Percentiles rank a stretch among this genome's conserved stretches.
phyloP scores from a whole-genome alignment of 2,113 vertebrate genomes.

The Charadrius vociferus region DNA sequence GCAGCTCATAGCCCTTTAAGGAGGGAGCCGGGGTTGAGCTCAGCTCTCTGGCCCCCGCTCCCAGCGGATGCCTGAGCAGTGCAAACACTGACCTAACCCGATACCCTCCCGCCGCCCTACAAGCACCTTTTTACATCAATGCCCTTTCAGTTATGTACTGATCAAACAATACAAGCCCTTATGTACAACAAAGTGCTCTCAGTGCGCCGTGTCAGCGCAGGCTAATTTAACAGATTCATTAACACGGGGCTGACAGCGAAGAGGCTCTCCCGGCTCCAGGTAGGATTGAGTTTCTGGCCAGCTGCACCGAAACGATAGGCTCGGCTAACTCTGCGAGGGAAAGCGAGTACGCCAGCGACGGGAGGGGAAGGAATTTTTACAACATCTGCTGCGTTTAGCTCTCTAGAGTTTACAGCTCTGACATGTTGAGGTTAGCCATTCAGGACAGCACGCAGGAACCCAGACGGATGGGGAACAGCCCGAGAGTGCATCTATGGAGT shows the following conservation, averaged over 20 bases:
- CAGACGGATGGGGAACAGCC: background rate
- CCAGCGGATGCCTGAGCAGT: background rate
- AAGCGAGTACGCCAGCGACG: background rate
- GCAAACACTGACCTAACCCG: slow-evolving; percentile 45
- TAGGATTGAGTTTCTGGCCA: slow-evolving; percentile 69
- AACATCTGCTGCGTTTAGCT: slow-evolving; percentile 19
- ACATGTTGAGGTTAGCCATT: background rate
- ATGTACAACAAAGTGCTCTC: slow-evolving; percentile 68
- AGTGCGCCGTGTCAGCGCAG: slow-evolving; percentile 61
- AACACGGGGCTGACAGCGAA: slow-evolving; percentile 67
- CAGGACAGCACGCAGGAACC: background rate
- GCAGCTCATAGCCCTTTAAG: background rate
- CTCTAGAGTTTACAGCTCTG: slow-evolving; percentile 52
- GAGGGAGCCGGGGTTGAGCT: background rate
- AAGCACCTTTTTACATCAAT: slow-evolving; percentile 61
- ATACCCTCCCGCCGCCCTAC: slow-evolving; percentile 40
- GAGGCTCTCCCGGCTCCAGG: slow-evolving; percentile 48
- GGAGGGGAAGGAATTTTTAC: slow-evolving; percentile 48
- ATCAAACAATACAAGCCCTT: slow-evolving; percentile 71
- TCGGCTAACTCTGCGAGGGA: slow-evolving; percentile 2
- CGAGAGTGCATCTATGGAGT: background rate
- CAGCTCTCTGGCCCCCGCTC: background rate
- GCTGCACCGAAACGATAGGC: slow-evolving; percentile 48
- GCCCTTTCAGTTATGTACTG: slow-evolving; percentile 51
- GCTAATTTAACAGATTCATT: slow-evolving; percentile 76